A percentile compares a stretch with the other conserved stretches of the same genome.
Evolutionary conservation across 2,888 invertebrate species (phyloP).

Genomic region (Drepanosiphum platanoidis): DNA sequence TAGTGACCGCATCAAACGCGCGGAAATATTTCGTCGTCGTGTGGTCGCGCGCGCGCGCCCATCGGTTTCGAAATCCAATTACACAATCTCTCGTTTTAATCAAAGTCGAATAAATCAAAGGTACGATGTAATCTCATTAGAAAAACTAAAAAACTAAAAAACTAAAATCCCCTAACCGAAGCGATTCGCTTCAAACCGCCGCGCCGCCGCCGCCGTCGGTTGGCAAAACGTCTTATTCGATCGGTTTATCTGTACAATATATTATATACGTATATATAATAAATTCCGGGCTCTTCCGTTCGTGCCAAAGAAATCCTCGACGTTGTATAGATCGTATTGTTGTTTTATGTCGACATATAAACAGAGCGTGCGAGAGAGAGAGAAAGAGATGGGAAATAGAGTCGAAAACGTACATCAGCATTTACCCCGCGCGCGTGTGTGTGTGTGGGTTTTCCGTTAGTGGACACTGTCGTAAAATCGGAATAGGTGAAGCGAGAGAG

Average conservation of each 20-base stretch:
- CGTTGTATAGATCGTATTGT: not conserved
- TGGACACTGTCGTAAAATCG: slow-evolving; percentile 41
- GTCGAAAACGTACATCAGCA: slow-evolving; percentile 1
- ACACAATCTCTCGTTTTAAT: not conserved
- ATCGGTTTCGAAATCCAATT: not conserved
- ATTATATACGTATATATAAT: too few species aligned
- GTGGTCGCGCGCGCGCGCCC: not conserved
- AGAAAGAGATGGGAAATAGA: not conserved
- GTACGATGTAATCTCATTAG: not conserved
- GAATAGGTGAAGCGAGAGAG: not conserved
- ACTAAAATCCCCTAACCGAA: too few species aligned
- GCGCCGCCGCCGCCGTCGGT: not conserved
- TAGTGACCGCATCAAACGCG: not conserved
- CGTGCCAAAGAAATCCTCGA: not conserved
- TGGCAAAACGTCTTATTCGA: not conserved
- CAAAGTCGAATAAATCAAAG: not conserved
- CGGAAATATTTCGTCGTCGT: too few species aligned
- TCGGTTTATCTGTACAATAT: not conserved
- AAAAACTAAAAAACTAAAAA: too few species aligned
- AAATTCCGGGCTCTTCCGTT: not conserved
- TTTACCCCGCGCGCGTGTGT: too few species aligned
- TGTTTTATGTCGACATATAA: not conserved
- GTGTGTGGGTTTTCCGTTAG: not conserved
- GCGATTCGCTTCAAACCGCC: too few species aligned
- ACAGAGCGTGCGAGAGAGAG: not conserved